A percentile compares a stretch with the other conserved stretches of the same genome.
Conservation (phyloP, 2,888 invertebrate species). For the Drosophila pegasa region DNA sequence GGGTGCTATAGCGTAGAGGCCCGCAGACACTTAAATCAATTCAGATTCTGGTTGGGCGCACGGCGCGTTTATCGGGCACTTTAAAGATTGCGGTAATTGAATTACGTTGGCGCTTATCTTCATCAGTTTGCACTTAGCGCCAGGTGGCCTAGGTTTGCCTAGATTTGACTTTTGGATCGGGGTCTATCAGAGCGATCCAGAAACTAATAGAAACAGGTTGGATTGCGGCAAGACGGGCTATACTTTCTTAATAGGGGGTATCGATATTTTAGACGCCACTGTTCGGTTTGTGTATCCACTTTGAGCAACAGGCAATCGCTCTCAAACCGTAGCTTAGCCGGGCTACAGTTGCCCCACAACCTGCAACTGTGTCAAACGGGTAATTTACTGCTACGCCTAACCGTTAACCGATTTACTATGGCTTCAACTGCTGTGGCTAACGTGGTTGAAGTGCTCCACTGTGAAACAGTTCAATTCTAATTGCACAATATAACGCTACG, state of each 20-base stretch:
- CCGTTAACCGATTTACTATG: constrained; percentile 37
- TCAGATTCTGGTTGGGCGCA: background rate
- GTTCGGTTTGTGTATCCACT: background rate
- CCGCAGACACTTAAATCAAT: background rate
- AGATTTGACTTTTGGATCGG: constrained; percentile 5
- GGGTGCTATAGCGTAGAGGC: background rate
- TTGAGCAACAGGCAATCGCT: background rate
- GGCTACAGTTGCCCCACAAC: constrained; percentile 28
- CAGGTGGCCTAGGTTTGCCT: background rate
- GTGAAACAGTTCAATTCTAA: constrained; percentile 6
- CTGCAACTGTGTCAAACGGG: constrained; percentile 7
- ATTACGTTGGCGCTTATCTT: constrained; percentile 19
- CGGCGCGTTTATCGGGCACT: constrained; percentile 2
- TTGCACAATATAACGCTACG: constrained; percentile 11
- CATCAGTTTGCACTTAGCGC: constrained; percentile 6
- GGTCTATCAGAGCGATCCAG: constrained; percentile 4
- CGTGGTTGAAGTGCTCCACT: constrained; percentile 41
- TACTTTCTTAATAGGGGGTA: background rate
- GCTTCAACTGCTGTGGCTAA: constrained; percentile 31
- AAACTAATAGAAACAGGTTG: constrained; percentile 4
- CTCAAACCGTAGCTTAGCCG: constrained; percentile 14
- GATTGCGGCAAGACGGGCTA: background rate
- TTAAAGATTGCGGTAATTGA: background rate
- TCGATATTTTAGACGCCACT: constrained; percentile 3
- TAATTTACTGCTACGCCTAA: background rate